phyloP scores from a whole-genome alignment of 1,140 invertebrate genomes.

The Pseudachorutes palmiensis region DNA sequence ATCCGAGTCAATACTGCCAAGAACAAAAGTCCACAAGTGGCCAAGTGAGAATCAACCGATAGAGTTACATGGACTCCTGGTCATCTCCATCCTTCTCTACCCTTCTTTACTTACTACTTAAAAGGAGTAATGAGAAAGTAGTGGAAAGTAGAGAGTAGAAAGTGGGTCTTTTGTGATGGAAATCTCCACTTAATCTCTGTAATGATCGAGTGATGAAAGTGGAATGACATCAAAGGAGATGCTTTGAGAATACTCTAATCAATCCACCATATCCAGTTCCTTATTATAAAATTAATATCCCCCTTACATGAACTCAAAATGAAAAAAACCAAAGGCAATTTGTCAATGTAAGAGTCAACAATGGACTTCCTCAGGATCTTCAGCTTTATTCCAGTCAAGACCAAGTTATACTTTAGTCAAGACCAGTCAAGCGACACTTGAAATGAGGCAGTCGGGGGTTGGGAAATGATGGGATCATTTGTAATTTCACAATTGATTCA shows the following conservation, averaged over 20 bases:
- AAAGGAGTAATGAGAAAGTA: background rate
- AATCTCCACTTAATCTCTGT: constrained; percentile 1
- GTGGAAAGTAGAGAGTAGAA: background rate
- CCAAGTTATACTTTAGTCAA: too few relatives aligned
- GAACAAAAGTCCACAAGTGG: too few relatives aligned
- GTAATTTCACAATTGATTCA: too few relatives aligned
- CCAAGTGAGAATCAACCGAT: too few relatives aligned
- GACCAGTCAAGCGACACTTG: too few relatives aligned
- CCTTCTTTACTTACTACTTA: background rate
- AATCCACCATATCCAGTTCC: background rate
- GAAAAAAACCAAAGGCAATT: too few relatives aligned
- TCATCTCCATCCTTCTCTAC: background rate
- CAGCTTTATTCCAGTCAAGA: background rate
- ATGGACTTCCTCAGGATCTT: background rate
- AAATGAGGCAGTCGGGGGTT: too few relatives aligned
- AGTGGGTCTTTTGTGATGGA: background rate
- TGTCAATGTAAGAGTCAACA: too few relatives aligned
- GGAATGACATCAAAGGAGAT: background rate
- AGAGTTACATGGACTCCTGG: background rate
- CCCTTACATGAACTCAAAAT: background rate
- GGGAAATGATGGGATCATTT: too few relatives aligned
- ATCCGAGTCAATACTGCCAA: background rate
- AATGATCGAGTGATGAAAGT: constrained; percentile 6
- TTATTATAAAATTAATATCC: background rate
- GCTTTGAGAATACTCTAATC: background rate